Percentiles rank a stretch among this genome's conserved stretches.
These are phyloP conservation scores for Lithophane leautieri DNA, from an alignment of 2,888 invertebrate genomes.

Conservation along the genomic window DNA sequence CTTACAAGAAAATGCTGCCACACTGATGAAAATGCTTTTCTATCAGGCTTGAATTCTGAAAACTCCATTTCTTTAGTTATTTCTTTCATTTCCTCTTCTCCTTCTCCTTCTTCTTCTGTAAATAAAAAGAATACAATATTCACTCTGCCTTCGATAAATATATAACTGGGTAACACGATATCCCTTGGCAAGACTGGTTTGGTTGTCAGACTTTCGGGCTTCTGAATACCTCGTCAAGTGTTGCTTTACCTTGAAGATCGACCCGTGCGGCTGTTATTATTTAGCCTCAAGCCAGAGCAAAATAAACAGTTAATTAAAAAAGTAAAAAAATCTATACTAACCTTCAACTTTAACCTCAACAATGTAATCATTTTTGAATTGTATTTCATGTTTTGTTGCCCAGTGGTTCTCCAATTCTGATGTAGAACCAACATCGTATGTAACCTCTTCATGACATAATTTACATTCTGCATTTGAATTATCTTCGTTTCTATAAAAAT, in stretches of 20 bases:
- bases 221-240: background rate
- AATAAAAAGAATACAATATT: background rate
- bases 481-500: constrained; percentile 12
- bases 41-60: constrained; percentile 29
- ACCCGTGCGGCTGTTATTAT: background rate
- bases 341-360: constrained; percentile 28
- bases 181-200: no score
- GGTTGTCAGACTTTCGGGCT: no score
- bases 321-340: background rate
- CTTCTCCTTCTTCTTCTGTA: constrained; percentile 8
- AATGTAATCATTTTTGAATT: constrained; percentile 16
- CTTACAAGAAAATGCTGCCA: constrained; percentile 33
- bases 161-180: no score
- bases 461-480: constrained; percentile 8
- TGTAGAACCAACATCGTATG: background rate
- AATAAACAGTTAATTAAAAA: background rate
- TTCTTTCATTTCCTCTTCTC: constrained; percentile 2
- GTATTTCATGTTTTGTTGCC: constrained; percentile 10
- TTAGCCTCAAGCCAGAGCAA: background rate
- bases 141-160: background rate
- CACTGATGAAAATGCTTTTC: constrained; percentile 23
- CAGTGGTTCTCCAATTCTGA: constrained; percentile 14
- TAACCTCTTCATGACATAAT: constrained; percentile 20
- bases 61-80: constrained; percentile 11
- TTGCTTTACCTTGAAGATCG: background rate